Evolutionary conservation across 2,797 vertebrate genomes (phyloP).

Genomic region (Lutjanus campechanus): DNA sequence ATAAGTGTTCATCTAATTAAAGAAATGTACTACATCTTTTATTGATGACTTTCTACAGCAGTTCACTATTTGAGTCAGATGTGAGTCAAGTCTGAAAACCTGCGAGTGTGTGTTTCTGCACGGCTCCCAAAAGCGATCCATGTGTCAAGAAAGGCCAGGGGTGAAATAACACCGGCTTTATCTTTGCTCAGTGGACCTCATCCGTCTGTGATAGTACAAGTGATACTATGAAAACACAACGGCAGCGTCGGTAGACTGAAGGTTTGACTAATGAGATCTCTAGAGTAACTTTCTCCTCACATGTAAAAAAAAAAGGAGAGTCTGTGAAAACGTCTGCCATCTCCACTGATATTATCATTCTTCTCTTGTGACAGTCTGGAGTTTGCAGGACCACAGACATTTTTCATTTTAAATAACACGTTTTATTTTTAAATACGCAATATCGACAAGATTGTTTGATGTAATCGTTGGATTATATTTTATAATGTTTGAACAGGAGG

Average conservation of each 20-base stretch:
- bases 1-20: neutral
- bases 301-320: conserved; percentile 46
- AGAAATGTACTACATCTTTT: neutral
- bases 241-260: conserved; percentile 58
- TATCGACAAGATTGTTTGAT: neutral
- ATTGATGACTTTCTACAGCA: neutral
- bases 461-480: neutral
- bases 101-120: conserved; percentile 41
- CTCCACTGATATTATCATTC: conserved; percentile 53
- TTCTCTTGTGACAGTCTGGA: conserved; percentile 41
- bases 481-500: neutral
- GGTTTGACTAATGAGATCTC: conserved; percentile 77
- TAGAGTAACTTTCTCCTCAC: conserved; percentile 64
- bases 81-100: conserved; percentile 22
- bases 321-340: conserved; percentile 68
- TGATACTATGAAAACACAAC: conserved; percentile 78
- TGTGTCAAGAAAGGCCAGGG: conserved; percentile 69
- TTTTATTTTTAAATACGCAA: neutral
- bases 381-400: conserved; percentile 22
- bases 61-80: conserved; percentile 7
- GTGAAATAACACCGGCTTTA: conserved; percentile 79
- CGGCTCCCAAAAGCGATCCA: conserved; percentile 61
- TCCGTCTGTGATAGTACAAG: conserved; percentile 70
- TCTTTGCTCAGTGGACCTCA: conserved; percentile 78
- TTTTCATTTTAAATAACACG: conserved; percentile 29